Evolutionary conservation across 2,888 invertebrate genomes (phyloP), one percentile per base, ranked within the genome.

Genomic region (Ormyrus labotus): DNA sequence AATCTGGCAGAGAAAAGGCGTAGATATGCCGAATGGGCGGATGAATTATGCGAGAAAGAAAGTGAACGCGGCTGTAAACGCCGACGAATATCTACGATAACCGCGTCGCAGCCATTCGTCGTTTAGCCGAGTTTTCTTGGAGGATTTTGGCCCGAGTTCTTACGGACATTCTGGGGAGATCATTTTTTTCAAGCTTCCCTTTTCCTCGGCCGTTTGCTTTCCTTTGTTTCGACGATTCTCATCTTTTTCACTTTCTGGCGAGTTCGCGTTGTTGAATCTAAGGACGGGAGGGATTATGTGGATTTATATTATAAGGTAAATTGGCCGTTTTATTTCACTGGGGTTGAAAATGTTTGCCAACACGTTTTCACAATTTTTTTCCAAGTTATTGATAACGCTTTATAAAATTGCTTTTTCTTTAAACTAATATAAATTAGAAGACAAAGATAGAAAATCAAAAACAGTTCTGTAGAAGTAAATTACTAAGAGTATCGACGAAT

Each of bases 1-100:
- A 80, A 81, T 81, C 72, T 76, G 74, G 78, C 63, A 79, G 81
- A 71, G 34, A 80, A 81, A 83, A 82, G 79, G 74, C 70, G 78
- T 55, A 70, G 78, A 81, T 80, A 78, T 81, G 73, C 72, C 76
- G 72, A 68, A 78, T 57, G 53, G 61, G 53, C 73, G 73, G 67
- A 76, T 61, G 81, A 81, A 83, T 80, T 83, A 70, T 80, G 51
- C 71, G 69, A 60, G 51, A 67, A 67, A 48, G 78, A 34, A 53
- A 58, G 55, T 34, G 77, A 81, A 68, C 13, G 72, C 9, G 58
- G 72, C 57, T 68, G 76, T 60, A 72, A 57, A 60, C 57, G 67
- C 55, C 47, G 47, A 71, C 67, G 64, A 73, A 63, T 34, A 34
- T 63, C 64, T 11, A 57, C 57, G 69, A 63, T 78, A 78, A 77